Percentiles rank a stretch among this genome's conserved stretches.
These are phyloP conservation scores for Zaprionus bogoriensis DNA, from an alignment of 2,888 invertebrate species.

Conservation along the genomic window DNA sequence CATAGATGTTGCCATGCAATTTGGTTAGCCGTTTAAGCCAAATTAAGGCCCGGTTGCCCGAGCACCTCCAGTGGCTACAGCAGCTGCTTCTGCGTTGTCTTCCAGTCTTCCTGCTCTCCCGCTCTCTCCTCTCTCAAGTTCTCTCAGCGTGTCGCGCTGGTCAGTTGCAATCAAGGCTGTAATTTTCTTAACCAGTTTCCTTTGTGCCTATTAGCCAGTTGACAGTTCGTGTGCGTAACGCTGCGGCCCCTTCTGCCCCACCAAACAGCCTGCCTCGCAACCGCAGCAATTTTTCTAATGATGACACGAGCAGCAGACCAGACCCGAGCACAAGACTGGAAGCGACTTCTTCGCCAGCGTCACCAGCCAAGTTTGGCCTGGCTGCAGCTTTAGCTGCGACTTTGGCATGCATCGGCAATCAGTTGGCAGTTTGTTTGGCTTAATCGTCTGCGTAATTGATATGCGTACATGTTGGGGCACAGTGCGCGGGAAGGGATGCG, in stretches of 20 bases:
- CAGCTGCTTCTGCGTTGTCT: not conserved
- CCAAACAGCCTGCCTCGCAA: not conserved
- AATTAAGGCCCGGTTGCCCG: constrained; percentile 69
- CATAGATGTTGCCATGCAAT: constrained; percentile 60
- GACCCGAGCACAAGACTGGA: constrained; percentile 6
- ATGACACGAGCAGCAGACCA: constrained; percentile 49
- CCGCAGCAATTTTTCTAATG: constrained; percentile 65
- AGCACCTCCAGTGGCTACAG: not conserved
- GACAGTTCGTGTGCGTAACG: constrained; percentile 76
- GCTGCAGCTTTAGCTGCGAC: constrained; percentile 22
- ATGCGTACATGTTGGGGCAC: constrained; percentile 42
- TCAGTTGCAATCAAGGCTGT: constrained; percentile 74
- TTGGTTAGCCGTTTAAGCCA: constrained; percentile 75
- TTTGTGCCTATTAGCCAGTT: constrained; percentile 69
- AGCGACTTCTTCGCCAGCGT: constrained; percentile 10
- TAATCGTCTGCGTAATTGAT: constrained; percentile 74
- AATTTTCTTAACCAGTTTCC: constrained; percentile 78
- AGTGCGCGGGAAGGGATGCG: not conserved
- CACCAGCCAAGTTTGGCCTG: constrained; percentile 43
- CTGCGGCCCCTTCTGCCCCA: constrained; percentile 30
- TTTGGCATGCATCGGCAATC: constrained; percentile 70
- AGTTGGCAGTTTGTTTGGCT: constrained; percentile 78
- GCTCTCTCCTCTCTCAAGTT: not conserved
- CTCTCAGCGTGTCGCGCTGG: constrained; percentile 35
- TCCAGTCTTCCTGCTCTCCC: not conserved